Evolutionary conservation across 2,113 vertebrate species (phyloP), one percentile per base, ranked within the genome.

Genomic region (Chloropsis cyanopogon): DNA sequence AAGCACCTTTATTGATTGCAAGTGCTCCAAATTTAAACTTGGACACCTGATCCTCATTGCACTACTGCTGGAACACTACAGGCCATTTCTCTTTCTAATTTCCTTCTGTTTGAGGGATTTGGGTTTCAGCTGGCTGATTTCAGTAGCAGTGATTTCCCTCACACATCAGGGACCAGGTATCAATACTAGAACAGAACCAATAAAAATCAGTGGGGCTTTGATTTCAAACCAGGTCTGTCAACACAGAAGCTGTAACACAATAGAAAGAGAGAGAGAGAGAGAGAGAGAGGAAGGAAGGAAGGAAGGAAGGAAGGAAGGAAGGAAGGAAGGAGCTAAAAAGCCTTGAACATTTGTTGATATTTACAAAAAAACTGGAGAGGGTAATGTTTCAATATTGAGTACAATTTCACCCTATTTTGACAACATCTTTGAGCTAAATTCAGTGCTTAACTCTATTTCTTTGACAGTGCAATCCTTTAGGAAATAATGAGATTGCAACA

Each of bases 261-360:
- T 3, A 44, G 39, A 28, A 7, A 65, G 7, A 37, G 14, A 29
- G 7, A 23, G 2, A 63, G 13, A 50, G 2, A 39, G 4, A 35
- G 41, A 73, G 1, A 60, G 7, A 18, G 3, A 23, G 5, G 11
- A 17, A 14, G 1, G 22, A 2, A 59, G 5, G 10, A 2, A 12
- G 2, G 6, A 5, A 33, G 28, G 19, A 6, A 39, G 15, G 12
- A 5, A 26, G 6, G 18, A 17, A 42, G 17, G 4, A 8, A 71
- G 6, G 8, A 3, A 3, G 7, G 0, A 46, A 31, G 8, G 20
- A 52, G 37, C 22, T 41, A 28, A 89, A 69, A 66, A 31, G 0
- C 22, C 41, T 76, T 5, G 47, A 42, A 19, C 0, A 1, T 63
- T 61, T 92, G 14, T 24, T 75, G 26, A n/a, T 47, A 28, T 31